Percentiles rank a stretch among this genome's conserved stretches.
These are phyloP conservation scores for Antheraea assamensis DNA, from an alignment of 2,888 invertebrate genomes.

Conservation along the genomic window DNA sequence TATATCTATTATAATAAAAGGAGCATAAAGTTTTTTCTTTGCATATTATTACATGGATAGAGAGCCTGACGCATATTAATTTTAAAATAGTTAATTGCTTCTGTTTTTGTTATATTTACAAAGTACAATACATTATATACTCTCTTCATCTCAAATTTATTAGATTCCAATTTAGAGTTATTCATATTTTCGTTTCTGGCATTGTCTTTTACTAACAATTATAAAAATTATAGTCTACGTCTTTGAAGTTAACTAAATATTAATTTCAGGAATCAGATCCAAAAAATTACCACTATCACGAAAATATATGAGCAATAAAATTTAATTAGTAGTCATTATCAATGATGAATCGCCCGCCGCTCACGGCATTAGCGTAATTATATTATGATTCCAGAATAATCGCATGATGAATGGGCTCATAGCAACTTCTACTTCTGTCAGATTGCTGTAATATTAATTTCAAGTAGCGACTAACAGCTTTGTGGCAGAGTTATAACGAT, in stretches of 20 bases:
- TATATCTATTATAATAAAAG: too few species aligned
- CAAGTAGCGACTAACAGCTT: constrained; percentile 46
- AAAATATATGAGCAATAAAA: constrained; percentile 63
- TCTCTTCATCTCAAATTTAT: not conserved
- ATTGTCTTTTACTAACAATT: not conserved
- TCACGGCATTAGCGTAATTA: constrained; percentile 64
- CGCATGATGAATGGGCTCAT: constrained; percentile 63
- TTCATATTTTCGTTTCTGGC: constrained; percentile 21
- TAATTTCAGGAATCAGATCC: constrained; percentile 31
- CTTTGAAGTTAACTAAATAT: not conserved
- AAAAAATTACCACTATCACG: constrained; percentile 41
- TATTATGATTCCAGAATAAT: constrained; percentile 73
- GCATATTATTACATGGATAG: not conserved
- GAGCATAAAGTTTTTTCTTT: too few species aligned
- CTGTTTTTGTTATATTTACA: not conserved
- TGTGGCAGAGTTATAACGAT: constrained; percentile 39
- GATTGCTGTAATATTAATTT: constrained; percentile 54
- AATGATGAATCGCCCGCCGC: constrained; percentile 61
- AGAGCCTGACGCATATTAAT: not conserved
- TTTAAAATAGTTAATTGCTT: not conserved
- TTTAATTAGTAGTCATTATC: constrained; percentile 68
- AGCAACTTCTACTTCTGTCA: constrained; percentile 55
- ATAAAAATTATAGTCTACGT: not conserved
- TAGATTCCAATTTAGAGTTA: not conserved
- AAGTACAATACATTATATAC: not conserved